Evolutionary conservation across 2,888 invertebrate genomes (phyloP), one percentile per base, ranked within the genome.

Genomic region (Cataglyphis albicans): DNA sequence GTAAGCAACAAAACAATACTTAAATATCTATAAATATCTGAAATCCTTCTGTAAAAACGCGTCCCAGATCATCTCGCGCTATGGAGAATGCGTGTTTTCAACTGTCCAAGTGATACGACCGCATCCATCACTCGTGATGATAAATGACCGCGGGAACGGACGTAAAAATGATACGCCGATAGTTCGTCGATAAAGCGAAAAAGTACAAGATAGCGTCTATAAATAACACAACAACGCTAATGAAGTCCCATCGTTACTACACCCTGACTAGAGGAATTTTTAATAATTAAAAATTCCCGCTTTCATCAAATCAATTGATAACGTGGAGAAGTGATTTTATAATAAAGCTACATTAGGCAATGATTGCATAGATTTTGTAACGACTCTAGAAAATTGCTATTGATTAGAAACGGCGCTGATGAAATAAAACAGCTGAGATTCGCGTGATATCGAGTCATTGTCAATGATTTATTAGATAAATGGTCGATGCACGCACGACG

Each of bases 81-180:
- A 55, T 55, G 38, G 35, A 65, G 48, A 52, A 74, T 32, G 78
- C 82, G 44, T 81, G 82, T 87, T 76, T 78, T 85, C 59, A 15
- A 81, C 29, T 52, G 84, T 74, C 82, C 64, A 65, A 81, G 59
- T 73, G 84, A 86, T 82, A 75, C 72, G 52, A 63, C 48, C 12
- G 35, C 81, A 82, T 87, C 83, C 75, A 83, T 87, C 87, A 83
- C 67, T 61, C 61, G 65, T 41, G 48, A 6, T 76, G 82, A 82
- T 82, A 76, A 76, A 80, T 59, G 72, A 80, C 59, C 44, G 18
- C 72, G 72, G 25, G 67, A 44, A 70, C 72, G 44, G 70, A 70
- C 44, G 72, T 59, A 80, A 80, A 80, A 80, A 72, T 80, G 72
- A 72, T 72, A 59, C 44, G 72, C 72, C 72, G 78, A 78, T 78